A percentile compares a stretch with the other conserved stretches of the same genome.
phyloP scores from a whole-genome alignment of 2,113 vertebrate species.

The Zosterops pallidus region DNA sequence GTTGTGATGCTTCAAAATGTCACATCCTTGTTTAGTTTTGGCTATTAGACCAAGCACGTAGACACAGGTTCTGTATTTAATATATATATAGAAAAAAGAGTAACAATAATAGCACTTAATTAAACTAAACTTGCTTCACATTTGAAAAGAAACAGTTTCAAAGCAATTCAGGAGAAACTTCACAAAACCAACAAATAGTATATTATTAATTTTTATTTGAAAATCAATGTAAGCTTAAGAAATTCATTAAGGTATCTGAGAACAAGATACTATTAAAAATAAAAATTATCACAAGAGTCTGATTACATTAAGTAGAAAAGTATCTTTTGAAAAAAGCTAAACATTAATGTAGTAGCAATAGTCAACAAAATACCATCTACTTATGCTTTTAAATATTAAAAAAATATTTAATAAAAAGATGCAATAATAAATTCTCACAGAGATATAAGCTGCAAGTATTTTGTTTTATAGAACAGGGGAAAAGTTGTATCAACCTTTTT shows the following conservation, averaged over 20 bases:
- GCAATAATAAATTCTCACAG: neutral
- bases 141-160: neutral
- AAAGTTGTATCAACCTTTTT: neutral
- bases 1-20: constrained; percentile 90
- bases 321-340: neutral
- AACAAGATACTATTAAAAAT: neutral
- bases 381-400: neutral
- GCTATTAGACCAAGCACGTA: constrained; percentile 94
- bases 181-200: neutral
- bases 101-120: neutral
- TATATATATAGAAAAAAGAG: neutral
- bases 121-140: neutral
- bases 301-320: neutral
- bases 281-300: neutral
- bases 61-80: constrained; percentile 86
- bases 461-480: neutral
- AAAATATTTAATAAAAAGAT: neutral
- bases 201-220: neutral
- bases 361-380: neutral
- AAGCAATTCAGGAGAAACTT: neutral
- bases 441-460: neutral
- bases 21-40: constrained; percentile 96
- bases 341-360: neutral
- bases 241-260: neutral
- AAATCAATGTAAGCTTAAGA: neutral